Base-by-base conservation (phyloP, 2,888 invertebrate genomes). In the Neoitamus cyanurus region DNA sequence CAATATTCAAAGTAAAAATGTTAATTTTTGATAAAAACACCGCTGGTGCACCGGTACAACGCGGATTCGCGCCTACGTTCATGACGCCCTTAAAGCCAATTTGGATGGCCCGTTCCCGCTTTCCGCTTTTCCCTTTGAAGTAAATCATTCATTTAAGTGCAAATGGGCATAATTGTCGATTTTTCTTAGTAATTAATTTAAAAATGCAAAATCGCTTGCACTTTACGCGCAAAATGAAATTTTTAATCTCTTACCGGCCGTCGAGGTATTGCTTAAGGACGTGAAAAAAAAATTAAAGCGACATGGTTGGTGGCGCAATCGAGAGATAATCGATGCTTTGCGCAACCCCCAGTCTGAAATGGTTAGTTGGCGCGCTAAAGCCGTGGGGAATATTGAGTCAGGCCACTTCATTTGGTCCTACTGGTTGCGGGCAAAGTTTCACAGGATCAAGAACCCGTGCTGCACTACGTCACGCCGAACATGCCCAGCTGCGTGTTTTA, bases 401-500 rank as follows among this genome's bases (percentile, higher is more conserved):
- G 34, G 7, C 6, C 58, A 58, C 58, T 58, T 58, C 20, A 58
- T 20, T 20, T 20, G 6, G 48, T 15, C 7, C 20, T 42, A 5
- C 42, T 42, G 58, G 25, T 20, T 58, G 9, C 58, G 9, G 20
- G 58, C 42, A 42, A 42, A n/a, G 25, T 7, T 58, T 58, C 58
- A 25, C 58, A 58, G 58, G 58, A 70, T 70, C 70, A 34, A 31
- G n/a, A 30, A 15, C 34, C 70, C 70, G 9, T 70, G 34, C 70
- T 20, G 37, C 20, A 75, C 25, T 37, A 42, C 30, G 28, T 46
- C 77, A 25, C 7, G 5, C 28, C 42, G 25, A 77, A 46, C 46
- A 28, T 77, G 46, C 77, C 37, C 77, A 77, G 77, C 46, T 77
- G 77, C 34, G 70, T 70, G 31, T 77, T 77, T 46, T 13, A 46